Evolutionary conservation across 2,888 invertebrate species (phyloP), one percentile per base, ranked within the genome.

Genomic region (Cryptocephalus primarius): DNA sequence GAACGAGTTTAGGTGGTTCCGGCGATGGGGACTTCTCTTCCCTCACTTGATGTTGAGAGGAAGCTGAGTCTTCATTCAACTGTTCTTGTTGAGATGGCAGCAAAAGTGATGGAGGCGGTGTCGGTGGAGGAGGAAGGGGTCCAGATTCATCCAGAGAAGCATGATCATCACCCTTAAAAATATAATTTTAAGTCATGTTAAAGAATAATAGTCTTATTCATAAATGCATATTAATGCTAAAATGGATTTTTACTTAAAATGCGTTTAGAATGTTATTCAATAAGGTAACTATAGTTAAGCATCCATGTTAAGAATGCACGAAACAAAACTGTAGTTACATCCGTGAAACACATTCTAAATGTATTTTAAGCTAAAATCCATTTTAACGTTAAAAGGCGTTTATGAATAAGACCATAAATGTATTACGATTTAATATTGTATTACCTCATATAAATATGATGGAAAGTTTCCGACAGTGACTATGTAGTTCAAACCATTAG

Each of bases 401-500:
- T n/a, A n/a, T n/a, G n/a, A n/a, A n/a, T n/a, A n/a, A n/a, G n/a
- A n/a, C n/a, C n/a, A n/a, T n/a, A 22, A 10, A 33, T 11, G 12
- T 41, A 11, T 11, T 33, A 39, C 2, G 11, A 39, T 6, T 10
- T 8, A 39, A 39, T 9, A 39, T 14, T 39, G 4, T n/a, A 39
- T 51, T 49, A 55, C 54, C 46, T 48, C 52, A 38, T 47, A 52
- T 36, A 51, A 53, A 8, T 55, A 44, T 41, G 53, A 53, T 8
- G 56, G 49, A 49, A 48, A 55, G 45, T 62, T 58, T 13, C 83
- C 84, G 43, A 84, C 83, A 13, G 85, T 83, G 31, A 88, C 87
- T 52, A 87, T 80, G 63, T 86, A 87, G 66, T 88, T 85, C 55
- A 88, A 84, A 59, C 84, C 85, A 58, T 82, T 79, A 39, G 79